Evolutionary conservation across 1,140 invertebrate genomes (phyloP).

Genomic region (Aphelenchoides besseyi): DNA sequence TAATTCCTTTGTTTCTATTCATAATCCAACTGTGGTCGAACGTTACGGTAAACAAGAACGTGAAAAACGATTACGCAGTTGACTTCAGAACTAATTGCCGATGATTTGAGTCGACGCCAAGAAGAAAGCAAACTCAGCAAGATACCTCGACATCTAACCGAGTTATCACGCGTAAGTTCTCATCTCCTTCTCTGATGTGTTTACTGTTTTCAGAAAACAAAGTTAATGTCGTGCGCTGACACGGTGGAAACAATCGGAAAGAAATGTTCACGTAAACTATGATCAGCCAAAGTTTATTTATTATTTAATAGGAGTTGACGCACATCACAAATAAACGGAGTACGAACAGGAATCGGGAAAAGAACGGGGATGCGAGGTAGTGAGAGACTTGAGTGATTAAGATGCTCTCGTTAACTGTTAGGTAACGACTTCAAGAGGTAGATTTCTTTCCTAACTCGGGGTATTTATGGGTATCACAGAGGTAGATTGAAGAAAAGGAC

Average conservation of each 20-base stretch:
- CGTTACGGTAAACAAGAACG: neutral
- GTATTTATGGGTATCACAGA: neutral
- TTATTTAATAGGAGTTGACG: neutral
- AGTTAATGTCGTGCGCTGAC: neutral
- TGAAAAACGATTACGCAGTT: neutral
- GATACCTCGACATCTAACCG: neutral
- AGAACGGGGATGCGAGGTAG: constrained; percentile 1
- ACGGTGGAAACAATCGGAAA: neutral
- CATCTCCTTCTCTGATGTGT: neutral
- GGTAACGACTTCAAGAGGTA: neutral
- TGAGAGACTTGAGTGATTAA: constrained; percentile 7
- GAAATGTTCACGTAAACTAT: neutral
- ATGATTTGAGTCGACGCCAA: neutral
- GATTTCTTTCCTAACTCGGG: constrained; percentile 2
- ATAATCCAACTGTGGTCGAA: neutral
- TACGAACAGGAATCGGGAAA: constrained; percentile 1
- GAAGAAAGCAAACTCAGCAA: neutral
- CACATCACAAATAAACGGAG: neutral
- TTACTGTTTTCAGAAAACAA: constrained; percentile 2
- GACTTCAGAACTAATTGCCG: constrained; percentile 16
- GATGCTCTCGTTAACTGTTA: constrained; percentile 13
- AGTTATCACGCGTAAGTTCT: constrained; percentile 3
- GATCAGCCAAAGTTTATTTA: neutral
- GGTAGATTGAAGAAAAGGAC: neutral
- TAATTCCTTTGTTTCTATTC: neutral